These are phyloP conservation scores for Paraescarpia echinospica DNA, from an alignment of 1,140 invertebrate genomes.

Conservation along the genomic window DNA sequence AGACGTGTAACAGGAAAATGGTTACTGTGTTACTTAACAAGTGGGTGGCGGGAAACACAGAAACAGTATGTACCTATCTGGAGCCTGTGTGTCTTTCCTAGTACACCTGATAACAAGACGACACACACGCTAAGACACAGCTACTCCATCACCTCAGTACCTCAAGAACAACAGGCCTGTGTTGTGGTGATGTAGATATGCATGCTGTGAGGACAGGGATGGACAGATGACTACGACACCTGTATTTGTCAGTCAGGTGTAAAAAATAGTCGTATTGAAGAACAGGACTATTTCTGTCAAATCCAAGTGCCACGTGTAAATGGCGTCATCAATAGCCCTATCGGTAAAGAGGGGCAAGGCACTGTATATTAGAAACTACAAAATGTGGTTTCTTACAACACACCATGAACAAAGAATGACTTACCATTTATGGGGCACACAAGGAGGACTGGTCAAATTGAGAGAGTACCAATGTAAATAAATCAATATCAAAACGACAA, in stretches of 20 bases:
- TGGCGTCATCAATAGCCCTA: not conserved
- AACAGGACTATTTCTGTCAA: not conserved
- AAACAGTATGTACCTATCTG: conserved; percentile 15
- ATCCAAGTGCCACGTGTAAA: not conserved
- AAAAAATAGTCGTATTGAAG: not conserved
- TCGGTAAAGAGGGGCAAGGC: not conserved
- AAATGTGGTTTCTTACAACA: not conserved
- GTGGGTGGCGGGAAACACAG: not conserved
- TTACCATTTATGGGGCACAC: not conserved
- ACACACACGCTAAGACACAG: not conserved
- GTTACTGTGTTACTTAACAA: not conserved
- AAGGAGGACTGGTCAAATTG: not conserved
- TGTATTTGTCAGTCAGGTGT: not conserved
- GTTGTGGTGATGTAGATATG: not conserved
- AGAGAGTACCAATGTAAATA: not conserved
- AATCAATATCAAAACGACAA: not conserved
- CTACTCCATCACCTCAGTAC: not conserved
- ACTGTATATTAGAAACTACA: not conserved
- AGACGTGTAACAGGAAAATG: not conserved
- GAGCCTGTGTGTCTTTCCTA: conserved; percentile 14
- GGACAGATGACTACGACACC: not conserved
- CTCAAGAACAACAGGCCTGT: too few relatives aligned
- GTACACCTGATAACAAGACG: conserved; percentile 9
- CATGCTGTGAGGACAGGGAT: not conserved
- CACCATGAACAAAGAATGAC: not conserved